Percentiles rank a stretch among this genome's conserved stretches.
Conservation (phyloP, 2,113 vertebrate genomes). For the Rhinolophus sinicus region DNA sequence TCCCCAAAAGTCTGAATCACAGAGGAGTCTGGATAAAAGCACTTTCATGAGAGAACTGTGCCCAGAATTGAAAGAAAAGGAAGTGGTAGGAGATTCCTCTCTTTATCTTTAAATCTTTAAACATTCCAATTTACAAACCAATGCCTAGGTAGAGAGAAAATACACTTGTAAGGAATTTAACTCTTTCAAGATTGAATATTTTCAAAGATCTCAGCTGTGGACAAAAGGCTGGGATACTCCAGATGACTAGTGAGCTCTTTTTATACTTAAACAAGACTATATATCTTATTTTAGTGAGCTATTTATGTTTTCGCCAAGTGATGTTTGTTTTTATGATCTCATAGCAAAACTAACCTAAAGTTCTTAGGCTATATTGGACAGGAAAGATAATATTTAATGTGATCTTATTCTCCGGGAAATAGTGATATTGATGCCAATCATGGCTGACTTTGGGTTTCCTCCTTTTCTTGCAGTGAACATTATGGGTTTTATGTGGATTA, state of each 20-base stretch:
- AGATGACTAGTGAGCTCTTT: background rate
- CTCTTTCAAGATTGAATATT: background rate
- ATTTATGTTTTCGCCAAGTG: slow-evolving; percentile 44
- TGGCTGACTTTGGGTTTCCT: background rate
- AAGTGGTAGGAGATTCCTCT: background rate
- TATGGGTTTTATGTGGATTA: slow-evolving; percentile 54
- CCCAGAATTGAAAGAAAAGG: background rate
- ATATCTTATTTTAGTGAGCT: background rate
- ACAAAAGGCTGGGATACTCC: background rate
- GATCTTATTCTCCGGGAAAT: slow-evolving; percentile 47
- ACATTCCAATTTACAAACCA: background rate
- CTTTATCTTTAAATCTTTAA: slow-evolving; percentile 1
- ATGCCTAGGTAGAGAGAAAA: background rate
- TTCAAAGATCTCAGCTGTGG: background rate
- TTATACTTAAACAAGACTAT: background rate
- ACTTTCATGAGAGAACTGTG: background rate
- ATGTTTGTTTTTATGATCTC: slow-evolving; percentile 35
- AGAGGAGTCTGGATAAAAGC: background rate
- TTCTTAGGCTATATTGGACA: background rate
- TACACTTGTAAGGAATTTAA: background rate
- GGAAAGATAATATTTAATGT: slow-evolving; percentile 36
- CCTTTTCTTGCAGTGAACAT: slow-evolving; percentile 27
- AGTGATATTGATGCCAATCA: background rate
- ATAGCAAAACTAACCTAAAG: background rate
- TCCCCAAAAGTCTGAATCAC: background rate